phyloP scores from a whole-genome alignment of 2,113 vertebrate species.

The Neomonachus schauinslandi region DNA sequence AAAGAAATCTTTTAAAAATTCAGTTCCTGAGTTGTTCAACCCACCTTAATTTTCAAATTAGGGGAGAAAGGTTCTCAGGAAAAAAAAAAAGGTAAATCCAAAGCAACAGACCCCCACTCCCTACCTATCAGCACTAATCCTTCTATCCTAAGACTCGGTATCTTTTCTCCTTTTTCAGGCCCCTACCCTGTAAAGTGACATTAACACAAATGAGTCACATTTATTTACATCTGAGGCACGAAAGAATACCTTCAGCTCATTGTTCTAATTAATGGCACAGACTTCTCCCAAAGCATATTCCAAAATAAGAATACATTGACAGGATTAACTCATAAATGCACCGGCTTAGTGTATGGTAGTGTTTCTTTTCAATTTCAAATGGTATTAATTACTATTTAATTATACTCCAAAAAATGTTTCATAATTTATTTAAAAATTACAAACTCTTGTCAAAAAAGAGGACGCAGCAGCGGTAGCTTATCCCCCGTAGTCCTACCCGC shows the following conservation, averaged over 20 bases:
- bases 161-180: background rate
- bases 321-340: constrained; percentile 3
- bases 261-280: constrained; percentile 21
- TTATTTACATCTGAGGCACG: background rate
- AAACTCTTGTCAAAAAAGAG: background rate
- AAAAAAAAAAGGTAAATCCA: background rate
- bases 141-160: background rate
- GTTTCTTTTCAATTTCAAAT: constrained; percentile 39
- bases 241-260: constrained; percentile 21
- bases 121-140: background rate
- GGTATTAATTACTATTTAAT: background rate
- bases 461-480: background rate
- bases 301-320: constrained; percentile 23
- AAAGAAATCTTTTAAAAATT: background rate
- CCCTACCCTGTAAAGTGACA: constrained; percentile 19
- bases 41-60: constrained; percentile 37
- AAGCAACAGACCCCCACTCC: background rate
- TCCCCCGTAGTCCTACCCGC: background rate
- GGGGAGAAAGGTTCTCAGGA: background rate
- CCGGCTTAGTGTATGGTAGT: background rate
- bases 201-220: constrained; percentile 20
- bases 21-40: background rate
- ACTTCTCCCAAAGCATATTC: constrained; percentile 9
- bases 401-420: background rate
- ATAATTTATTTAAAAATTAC: constrained; percentile 20